Evolutionary conservation across 2,797 vertebrate species (phyloP).

Genomic region (Diglossa cyanea): DNA sequence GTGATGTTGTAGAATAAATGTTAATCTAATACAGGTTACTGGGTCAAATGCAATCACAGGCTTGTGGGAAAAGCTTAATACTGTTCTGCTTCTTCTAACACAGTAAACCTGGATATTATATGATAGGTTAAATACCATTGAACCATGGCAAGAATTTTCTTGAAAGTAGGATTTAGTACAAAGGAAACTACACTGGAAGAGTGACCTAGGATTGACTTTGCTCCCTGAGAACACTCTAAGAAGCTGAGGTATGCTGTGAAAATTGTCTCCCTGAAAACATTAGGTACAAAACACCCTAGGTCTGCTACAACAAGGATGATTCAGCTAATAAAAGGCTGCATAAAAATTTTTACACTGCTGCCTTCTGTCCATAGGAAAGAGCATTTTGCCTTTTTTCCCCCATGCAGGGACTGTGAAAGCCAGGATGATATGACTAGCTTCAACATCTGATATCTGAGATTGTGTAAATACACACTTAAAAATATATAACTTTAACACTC

Average conservation of each 20-base stretch:
- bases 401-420: neutral
- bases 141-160: constrained; percentile 83
- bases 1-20: constrained; percentile 85
- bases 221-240: constrained; percentile 70
- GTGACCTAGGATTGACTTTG: constrained; percentile 80
- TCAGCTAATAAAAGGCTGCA: constrained; percentile 43
- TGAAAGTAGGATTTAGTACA: constrained; percentile 83
- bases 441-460: constrained; percentile 30
- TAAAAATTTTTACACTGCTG: neutral
- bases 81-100: constrained; percentile 84
- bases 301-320: constrained; percentile 49
- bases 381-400: neutral
- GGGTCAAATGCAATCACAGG: constrained; percentile 86
- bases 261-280: constrained; percentile 65
- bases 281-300: constrained; percentile 57
- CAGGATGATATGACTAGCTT: neutral
- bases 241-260: constrained; percentile 60
- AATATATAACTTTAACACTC: constrained; percentile 22
- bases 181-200: constrained; percentile 79
- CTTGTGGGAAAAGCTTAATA: constrained; percentile 87
- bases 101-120: constrained; percentile 85
- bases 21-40: constrained; percentile 88
- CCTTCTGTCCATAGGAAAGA: neutral
- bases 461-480: constrained; percentile 35
- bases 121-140: constrained; percentile 85